Evolutionary conservation across 2,113 vertebrate species (phyloP).

Genomic region (Gorsachius goisagi): DNA sequence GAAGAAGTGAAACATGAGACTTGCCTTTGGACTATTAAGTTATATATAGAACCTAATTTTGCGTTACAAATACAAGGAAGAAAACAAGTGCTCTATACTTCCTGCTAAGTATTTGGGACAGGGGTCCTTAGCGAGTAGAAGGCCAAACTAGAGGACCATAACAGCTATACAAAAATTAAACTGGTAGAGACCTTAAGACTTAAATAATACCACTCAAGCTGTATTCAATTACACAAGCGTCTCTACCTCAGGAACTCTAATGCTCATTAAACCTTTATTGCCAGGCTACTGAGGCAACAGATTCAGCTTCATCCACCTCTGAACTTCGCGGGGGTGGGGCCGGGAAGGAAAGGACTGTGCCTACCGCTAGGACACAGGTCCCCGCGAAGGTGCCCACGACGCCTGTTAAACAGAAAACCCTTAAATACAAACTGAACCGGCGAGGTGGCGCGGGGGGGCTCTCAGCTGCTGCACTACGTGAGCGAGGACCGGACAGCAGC

Average conservation of each 20-base stretch:
- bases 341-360: neutral
- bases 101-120: rapidly evolving
- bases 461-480: neutral
- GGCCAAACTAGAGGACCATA: rapidly evolving
- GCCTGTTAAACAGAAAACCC: neutral
- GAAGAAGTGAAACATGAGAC: neutral
- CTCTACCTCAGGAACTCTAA: neutral
- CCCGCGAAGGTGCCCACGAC: no score
- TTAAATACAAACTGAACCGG: neutral
- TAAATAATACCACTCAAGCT: neutral
- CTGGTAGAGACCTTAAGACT: neutral
- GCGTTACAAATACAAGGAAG: neutral
- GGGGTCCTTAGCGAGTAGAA: rapidly evolving
- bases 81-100: rapidly evolving
- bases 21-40: neutral
- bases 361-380: neutral
- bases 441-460: rapidly evolving
- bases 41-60: neutral
- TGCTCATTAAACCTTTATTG: neutral
- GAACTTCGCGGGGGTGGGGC: rapidly evolving
- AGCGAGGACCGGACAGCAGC: no score
- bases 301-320: neutral
- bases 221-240: neutral
- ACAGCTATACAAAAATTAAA: neutral
- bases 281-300: neutral